Conservation (phyloP, 2,797 vertebrate genomes). For the Morelia viridis region DNA sequence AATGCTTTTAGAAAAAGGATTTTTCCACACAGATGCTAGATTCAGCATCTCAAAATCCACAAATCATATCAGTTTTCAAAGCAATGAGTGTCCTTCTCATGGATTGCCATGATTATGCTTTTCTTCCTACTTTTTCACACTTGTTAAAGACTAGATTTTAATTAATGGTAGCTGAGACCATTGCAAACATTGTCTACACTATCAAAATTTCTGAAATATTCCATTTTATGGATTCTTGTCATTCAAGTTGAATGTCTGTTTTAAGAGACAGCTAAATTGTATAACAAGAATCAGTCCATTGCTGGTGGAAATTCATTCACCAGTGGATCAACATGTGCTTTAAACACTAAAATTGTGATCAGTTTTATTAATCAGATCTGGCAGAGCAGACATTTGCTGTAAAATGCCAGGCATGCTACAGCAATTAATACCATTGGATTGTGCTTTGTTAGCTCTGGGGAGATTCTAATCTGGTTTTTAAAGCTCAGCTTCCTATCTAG, state of each 20-base stretch:
- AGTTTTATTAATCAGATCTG: not conserved
- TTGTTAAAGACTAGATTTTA: not conserved
- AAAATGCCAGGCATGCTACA: not conserved
- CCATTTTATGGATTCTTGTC: not conserved
- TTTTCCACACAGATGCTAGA: not conserved
- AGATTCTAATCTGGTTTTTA: not conserved
- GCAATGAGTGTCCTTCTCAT: not conserved
- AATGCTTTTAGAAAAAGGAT: not conserved
- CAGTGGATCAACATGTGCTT: not conserved
- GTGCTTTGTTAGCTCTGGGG: rapidly evolving
- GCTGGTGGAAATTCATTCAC: not conserved
- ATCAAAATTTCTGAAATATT: not conserved
- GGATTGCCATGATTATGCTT: not conserved
- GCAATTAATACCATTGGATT: not conserved
- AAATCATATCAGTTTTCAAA: not conserved
- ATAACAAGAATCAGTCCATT: not conserved
- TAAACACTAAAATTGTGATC: not conserved
- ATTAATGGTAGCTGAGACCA: not conserved
- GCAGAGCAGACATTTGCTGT: not conserved
- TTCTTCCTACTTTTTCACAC: not conserved
- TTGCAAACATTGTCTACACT: not conserved
- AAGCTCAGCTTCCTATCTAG: not conserved
- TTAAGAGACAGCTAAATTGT: not conserved
- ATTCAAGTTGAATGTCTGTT: not conserved
- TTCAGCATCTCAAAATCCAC: not conserved